Conservation (phyloP, 2,888 invertebrate species). For the Agrenia bidenticulata region DNA sequence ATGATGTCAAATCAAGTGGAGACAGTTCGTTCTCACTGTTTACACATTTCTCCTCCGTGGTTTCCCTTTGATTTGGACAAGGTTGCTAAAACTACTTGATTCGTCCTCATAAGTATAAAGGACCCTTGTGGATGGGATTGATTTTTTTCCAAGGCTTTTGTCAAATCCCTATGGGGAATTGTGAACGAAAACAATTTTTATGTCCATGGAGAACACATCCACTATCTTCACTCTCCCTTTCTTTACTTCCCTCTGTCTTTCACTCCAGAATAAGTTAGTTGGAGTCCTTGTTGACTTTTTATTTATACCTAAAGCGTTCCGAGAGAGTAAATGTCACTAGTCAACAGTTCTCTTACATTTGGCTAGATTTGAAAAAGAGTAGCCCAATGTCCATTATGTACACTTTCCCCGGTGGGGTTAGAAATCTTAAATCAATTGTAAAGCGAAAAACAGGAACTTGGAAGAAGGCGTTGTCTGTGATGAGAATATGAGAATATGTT, state of each 20-base stretch:
- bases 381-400: no score
- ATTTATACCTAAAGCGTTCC: no score
- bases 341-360: background rate
- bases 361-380: no score
- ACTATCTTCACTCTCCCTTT: constrained; percentile 1
- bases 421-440: no score
- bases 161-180: constrained; percentile 19
- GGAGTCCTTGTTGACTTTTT: no score
- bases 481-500: no score
- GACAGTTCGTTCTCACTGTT: constrained; percentile 43
- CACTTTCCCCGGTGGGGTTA: no score
- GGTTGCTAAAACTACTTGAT: constrained; percentile 4
- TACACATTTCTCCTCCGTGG: constrained; percentile 37
- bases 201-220: background rate
- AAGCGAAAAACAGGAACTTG: no score
- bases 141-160: constrained; percentile 19
- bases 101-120: constrained; percentile 16
- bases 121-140: constrained; percentile 19
- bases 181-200: constrained; percentile 16
- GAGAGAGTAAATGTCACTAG: background rate
- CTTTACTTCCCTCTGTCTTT: background rate
- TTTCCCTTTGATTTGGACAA: constrained; percentile 22
- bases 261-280: background rate
- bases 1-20: constrained; percentile 45
- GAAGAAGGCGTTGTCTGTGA: no score